A percentile compares a stretch with the other conserved stretches of the same genome.
phyloP scores from a whole-genome alignment of 2,888 invertebrate genomes.

The Brachyopa scutellaris region DNA sequence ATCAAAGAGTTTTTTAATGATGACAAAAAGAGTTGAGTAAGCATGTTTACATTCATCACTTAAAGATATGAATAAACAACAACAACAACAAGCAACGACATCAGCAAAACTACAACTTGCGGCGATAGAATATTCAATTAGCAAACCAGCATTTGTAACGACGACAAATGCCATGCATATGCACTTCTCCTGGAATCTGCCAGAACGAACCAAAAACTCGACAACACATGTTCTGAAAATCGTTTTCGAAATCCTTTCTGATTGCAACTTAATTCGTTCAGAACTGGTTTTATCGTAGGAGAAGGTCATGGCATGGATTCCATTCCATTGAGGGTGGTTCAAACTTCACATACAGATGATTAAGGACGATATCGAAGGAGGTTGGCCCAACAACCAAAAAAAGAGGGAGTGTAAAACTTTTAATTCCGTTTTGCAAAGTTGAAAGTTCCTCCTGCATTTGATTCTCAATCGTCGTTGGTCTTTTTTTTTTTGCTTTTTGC shows the following conservation, averaged over 20 bases:
- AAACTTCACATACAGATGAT: constrained; percentile 35
- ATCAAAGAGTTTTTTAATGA: too few relatives aligned
- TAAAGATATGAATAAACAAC: constrained; percentile 1
- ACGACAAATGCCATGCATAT: constrained; percentile 21
- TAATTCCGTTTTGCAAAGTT: constrained; percentile 61
- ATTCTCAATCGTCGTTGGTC: background rate
- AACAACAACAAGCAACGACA: constrained; percentile 29
- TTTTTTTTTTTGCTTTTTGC: background rate
- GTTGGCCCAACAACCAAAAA: background rate
- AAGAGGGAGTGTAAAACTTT: constrained; percentile 42
- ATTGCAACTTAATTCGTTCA: constrained; percentile 65
- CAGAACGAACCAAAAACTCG: constrained; percentile 28
- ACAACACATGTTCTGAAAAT: constrained; percentile 66
- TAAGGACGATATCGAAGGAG: background rate
- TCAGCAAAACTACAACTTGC: constrained; percentile 34
- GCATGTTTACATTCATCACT: too few relatives aligned
- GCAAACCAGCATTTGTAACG: constrained; percentile 35
- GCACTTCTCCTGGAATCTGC: background rate
- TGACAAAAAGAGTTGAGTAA: too few relatives aligned
- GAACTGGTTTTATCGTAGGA: constrained; percentile 12
- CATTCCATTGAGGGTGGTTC: background rate
- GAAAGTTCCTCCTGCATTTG: constrained; percentile 55
- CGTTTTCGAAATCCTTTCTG: constrained; percentile 64
- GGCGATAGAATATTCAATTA: constrained; percentile 67
- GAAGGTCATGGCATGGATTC: constrained; percentile 28